Conservation (phyloP, 2,113 vertebrate genomes). For the Toxotes chatareus region DNA sequence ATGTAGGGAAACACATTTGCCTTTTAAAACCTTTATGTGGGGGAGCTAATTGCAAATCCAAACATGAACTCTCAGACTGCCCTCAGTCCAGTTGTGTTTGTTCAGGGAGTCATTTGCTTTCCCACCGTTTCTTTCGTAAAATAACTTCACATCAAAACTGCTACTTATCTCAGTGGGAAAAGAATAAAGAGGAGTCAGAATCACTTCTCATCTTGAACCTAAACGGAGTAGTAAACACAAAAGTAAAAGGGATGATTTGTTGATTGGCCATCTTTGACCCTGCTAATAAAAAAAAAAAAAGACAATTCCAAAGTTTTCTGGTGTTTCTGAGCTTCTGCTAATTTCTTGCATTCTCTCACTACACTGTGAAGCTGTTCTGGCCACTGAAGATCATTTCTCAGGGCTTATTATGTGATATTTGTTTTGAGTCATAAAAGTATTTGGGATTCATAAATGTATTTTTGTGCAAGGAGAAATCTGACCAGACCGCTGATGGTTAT, state of each 20-base stretch:
- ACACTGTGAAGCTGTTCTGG: not conserved
- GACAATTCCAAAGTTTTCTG: not conserved
- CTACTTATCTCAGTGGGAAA: constrained; percentile 12
- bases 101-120: constrained; percentile 19
- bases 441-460: not conserved
- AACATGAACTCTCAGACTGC: constrained; percentile 41
- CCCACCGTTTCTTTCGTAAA: not conserved
- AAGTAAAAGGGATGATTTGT: not conserved
- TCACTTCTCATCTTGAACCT: not conserved
- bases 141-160: constrained; percentile 25
- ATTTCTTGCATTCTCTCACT: not conserved
- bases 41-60: constrained; percentile 64
- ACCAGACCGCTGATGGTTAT: not conserved
- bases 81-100: constrained; percentile 27
- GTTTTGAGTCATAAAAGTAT: not conserved
- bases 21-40: constrained; percentile 48
- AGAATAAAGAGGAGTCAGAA: constrained; percentile 20
- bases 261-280: not conserved
- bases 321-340: not conserved
- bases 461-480: not conserved
- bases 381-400: not conserved
- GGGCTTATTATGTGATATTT: not conserved
- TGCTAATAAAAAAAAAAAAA: not conserved
- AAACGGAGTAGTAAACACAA: not conserved
- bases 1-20: constrained; percentile 58